phyloP scores from a whole-genome alignment of 2,888 invertebrate genomes.

The Pseudeuparius sepicola region DNA sequence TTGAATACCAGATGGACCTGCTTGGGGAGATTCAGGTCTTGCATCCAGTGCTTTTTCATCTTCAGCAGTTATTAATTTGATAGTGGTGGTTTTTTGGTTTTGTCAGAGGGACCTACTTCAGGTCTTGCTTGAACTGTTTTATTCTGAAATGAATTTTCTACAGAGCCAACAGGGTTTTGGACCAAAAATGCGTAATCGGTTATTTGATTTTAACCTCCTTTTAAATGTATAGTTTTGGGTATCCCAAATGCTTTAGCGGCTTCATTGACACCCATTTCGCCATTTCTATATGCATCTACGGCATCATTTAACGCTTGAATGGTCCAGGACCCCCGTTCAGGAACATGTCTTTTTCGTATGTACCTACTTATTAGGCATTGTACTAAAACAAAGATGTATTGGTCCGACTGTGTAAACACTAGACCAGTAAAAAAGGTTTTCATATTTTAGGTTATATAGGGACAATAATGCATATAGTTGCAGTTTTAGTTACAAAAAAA shows the following conservation, averaged over 20 bases:
- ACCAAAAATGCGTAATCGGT: conserved; percentile 4
- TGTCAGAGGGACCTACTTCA: conserved; percentile 3
- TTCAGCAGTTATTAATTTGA: conserved; percentile 4
- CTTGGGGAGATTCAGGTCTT: too few species aligned
- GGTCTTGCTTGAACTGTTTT: conserved; percentile 4
- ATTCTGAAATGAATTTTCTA: conserved; percentile 3
- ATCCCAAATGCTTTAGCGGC: conserved; percentile 16
- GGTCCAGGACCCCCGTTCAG: conserved; percentile 1
- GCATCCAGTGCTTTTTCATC: too few species aligned
- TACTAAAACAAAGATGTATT: background rate
- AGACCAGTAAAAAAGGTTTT: too few species aligned
- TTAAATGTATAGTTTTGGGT: conserved; percentile 18
- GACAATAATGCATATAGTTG: too few species aligned
- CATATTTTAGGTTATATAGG: too few species aligned
- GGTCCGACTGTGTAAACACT: too few species aligned
- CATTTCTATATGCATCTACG: conserved; percentile 3
- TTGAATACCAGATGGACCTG: too few species aligned
- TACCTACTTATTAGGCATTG: conserved; percentile 3
- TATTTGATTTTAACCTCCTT: conserved; percentile 14
- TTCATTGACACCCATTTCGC: conserved; percentile 14
- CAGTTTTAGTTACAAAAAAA: too few species aligned
- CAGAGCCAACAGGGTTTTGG: conserved; percentile 3
- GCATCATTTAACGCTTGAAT: conserved; percentile 4
- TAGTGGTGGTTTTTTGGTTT: background rate
- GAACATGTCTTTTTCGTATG: conserved; percentile 5